Percentiles rank a stretch among this genome's conserved stretches.
Conservation (phyloP, 2,113 vertebrate species). For the Thymallus thymallus region DNA sequence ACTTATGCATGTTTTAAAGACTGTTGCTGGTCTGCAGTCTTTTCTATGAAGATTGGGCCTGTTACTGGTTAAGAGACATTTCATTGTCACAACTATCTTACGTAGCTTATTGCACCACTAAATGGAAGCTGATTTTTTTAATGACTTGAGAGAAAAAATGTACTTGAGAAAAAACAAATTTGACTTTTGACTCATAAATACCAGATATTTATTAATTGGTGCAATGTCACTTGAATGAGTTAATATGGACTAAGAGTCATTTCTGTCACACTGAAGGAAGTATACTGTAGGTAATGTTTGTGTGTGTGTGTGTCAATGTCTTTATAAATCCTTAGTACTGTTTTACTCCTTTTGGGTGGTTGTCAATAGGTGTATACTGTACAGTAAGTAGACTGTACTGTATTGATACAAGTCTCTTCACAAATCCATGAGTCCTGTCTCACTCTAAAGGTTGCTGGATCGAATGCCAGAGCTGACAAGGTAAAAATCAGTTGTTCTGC, state of each 20-base stretch:
- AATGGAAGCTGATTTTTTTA: constrained; percentile 65
- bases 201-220: constrained; percentile 24
- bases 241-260: constrained; percentile 15
- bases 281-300: background rate
- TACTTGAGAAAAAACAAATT: constrained; percentile 21
- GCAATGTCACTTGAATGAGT: background rate
- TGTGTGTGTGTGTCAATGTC: background rate
- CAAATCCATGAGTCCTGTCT: background rate
- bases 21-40: constrained; percentile 71
- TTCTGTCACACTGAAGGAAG: background rate
- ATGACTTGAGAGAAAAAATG: constrained; percentile 50
- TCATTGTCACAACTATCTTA: constrained; percentile 45
- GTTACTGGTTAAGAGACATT: constrained; percentile 61
- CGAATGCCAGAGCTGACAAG: no score
- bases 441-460: no score
- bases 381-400: background rate
- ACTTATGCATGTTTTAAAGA: constrained; percentile 32
- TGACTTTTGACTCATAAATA: constrained; percentile 4
- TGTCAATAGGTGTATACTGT: background rate
- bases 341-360: background rate
- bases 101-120: constrained; percentile 43
- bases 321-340: background rate
- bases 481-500: no score
- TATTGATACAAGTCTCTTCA: background rate
- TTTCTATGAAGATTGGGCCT: constrained; percentile 55